Evolutionary conservation across 2,888 invertebrate species (phyloP), one percentile per base, ranked within the genome.

Genomic region (Drosophila leonis): DNA sequence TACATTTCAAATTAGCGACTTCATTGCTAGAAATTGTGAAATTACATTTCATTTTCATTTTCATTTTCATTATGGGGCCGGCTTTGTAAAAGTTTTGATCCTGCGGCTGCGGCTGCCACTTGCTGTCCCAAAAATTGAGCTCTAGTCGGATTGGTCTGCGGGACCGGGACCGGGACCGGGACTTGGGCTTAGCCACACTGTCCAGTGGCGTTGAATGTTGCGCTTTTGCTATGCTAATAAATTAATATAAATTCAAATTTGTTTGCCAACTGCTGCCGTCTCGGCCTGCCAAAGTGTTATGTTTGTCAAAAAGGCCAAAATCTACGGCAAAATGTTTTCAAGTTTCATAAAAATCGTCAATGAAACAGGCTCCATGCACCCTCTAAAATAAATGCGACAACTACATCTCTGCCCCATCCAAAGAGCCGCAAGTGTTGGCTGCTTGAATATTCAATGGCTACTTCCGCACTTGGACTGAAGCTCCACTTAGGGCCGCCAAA

Each of bases 161-260:
- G 13, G 20, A 44, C 12, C 35, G 63, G 5, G 41, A 54, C 12
- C 15, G 8, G 46, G 24, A 44, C 15, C 37, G 61, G 15, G 41
- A 56, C 31, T 42, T 42, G 31, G 20, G 57, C 61, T 76, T 33
- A 35, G 44, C 41, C 35, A 49, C 31, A 49, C 31, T 57, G 64
- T 48, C 65, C 64, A 52, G 8, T 49, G 66, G 44, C 48, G 57
- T 44, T 35, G 51, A 42, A 68, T 64, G 75, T 81, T 88, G 85
- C 86, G 78, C 77, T 82, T 90, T 84, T 83, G 78, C 87, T 91
- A 91, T 91, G 92, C 91, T 91, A 92, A 91, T 92, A 89, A 92
- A 91, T 91, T 91, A 91, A 91, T 92, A 91, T 92, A 90, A 91
- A 91, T 91, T 92, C 91, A 91, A 90, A 92, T 92, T 91, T 88